These are phyloP conservation scores for Oxystoma pomonae DNA, from an alignment of 2,888 invertebrate species.

Conservation along the genomic window DNA sequence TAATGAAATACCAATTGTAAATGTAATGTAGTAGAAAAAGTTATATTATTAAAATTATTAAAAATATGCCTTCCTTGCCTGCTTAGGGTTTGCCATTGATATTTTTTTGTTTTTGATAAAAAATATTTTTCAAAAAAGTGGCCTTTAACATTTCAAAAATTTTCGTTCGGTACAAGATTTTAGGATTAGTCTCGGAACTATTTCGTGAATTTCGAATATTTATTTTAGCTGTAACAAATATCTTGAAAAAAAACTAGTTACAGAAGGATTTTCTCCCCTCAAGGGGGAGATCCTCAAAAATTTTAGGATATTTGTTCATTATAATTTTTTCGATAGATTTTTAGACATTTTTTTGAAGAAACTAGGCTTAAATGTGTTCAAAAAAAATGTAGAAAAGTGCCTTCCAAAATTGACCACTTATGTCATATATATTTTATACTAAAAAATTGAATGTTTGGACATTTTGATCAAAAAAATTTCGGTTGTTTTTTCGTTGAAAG, in stretches of 20 bases:
- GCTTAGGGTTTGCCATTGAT: conserved; percentile 54
- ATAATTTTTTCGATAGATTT: conserved; percentile 17
- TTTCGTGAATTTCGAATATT: conserved; percentile 5
- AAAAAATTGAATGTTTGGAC: conserved; percentile 22
- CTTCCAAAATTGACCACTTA: conserved; percentile 67
- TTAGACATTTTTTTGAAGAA: conserved; percentile 8
- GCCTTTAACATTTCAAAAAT: conserved; percentile 44
- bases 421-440: conserved; percentile 40
- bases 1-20: conserved; percentile 42
- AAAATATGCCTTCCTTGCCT: conserved; percentile 60
- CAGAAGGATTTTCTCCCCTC: too few species aligned
- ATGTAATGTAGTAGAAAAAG: conserved; percentile 41
- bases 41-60: conserved; percentile 47
- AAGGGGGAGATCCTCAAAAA: conserved; percentile 49
- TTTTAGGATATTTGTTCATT: conserved; percentile 33
- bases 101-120: conserved; percentile 45
- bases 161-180: conserved; percentile 25
- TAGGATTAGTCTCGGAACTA: conserved; percentile 15
- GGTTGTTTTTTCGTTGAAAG: conserved; percentile 23
- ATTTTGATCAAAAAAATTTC: conserved; percentile 10
- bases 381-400: conserved; percentile 74
- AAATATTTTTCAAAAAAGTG: conserved; percentile 47
- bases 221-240: conserved; percentile 10
- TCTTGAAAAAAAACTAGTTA: too few species aligned
- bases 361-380: conserved; percentile 72